Percentiles rank a stretch among this genome's conserved stretches.
phyloP scores from a whole-genome alignment of 2,888 invertebrate genomes.

The Stenoptilia bipunctidactyla region DNA sequence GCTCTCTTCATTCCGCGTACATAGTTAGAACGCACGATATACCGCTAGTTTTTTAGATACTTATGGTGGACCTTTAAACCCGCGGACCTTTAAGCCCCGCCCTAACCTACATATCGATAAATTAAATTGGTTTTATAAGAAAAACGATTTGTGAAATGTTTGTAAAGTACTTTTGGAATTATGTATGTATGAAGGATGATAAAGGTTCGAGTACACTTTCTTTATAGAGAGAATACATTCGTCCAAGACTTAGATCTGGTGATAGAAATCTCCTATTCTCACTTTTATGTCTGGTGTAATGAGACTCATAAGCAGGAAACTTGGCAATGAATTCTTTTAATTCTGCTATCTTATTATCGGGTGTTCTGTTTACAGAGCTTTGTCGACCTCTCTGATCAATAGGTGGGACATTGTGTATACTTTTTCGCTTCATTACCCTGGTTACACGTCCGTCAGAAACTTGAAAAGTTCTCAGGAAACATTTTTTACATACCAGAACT shows the following conservation, averaged over 20 bases:
- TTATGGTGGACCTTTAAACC: conserved; percentile 4
- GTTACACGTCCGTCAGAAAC: conserved; percentile 6
- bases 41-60: conserved; percentile 3
- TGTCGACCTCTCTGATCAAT: conserved; percentile 8
- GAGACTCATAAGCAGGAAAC: conserved; percentile 5
- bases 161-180: no score
- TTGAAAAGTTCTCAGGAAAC: conserved; percentile 4
- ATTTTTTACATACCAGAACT: conserved; percentile 6
- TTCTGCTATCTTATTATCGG: conserved; percentile 5
- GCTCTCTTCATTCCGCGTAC: conserved; percentile 2
- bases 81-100: conserved; percentile 4
- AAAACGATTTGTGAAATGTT: no score
- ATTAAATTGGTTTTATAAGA: no score
- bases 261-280: conserved; percentile 8
- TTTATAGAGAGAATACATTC: conserved; percentile 4
- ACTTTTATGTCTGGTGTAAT: conserved; percentile 10
- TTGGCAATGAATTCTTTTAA: conserved; percentile 8
- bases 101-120: no score
- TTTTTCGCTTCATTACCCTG: conserved; percentile 6
- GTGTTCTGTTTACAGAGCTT: conserved; percentile 1
- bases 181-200: not conserved
- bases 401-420: conserved; percentile 2
- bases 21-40: not conserved
- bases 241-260: conserved; percentile 5
- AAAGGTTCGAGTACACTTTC: conserved; percentile 1